These are phyloP conservation scores for Oscarella lobularis DNA, from an alignment of 37 sponge, comb jelly and placozoan species.

Conservation along the genomic window DNA sequence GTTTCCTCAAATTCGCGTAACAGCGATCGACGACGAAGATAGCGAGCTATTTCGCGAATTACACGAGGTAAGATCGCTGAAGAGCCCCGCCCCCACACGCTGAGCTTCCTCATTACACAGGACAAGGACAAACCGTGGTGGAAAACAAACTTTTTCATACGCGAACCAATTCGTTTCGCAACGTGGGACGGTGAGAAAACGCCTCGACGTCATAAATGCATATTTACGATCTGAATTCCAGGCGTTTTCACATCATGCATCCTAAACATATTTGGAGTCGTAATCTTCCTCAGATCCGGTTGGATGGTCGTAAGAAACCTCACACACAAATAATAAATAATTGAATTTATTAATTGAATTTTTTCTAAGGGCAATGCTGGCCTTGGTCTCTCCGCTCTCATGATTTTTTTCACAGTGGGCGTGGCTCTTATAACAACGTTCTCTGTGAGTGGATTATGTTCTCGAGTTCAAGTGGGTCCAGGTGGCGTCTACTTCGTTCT, in stretches of 20 bases:
- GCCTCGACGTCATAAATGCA: slow-evolving; percentile 2
- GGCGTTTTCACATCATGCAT: slow-evolving; percentile 32
- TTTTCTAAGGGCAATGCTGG: slow-evolving; percentile 43
- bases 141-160: slow-evolving; percentile 40
- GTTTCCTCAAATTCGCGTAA: too few species aligned
- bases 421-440: slow-evolving; percentile 14
- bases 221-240: neutral
- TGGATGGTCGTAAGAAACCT: slow-evolving; percentile 34
- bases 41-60: neutral
- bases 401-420: slow-evolving; percentile 22
- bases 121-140: slow-evolving; percentile 18
- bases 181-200: slow-evolving; percentile 36
- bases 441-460: slow-evolving; percentile 11
- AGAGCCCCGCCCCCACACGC: too few species aligned
- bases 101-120: too few species aligned
- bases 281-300: slow-evolving; percentile 24
- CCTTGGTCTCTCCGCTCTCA: slow-evolving; percentile 13
- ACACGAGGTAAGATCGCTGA: too few species aligned
- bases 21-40: neutral
- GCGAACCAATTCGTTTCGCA: slow-evolving; percentile 24
- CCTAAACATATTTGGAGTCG: slow-evolving; percentile 27
- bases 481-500: slow-evolving; percentile 18
- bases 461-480: neutral
- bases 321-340: too few species aligned
- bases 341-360: too few species aligned